These are phyloP conservation scores for Drosophila sp. DNA, from an alignment of 1,140 invertebrate genomes.

Conservation along the genomic window DNA sequence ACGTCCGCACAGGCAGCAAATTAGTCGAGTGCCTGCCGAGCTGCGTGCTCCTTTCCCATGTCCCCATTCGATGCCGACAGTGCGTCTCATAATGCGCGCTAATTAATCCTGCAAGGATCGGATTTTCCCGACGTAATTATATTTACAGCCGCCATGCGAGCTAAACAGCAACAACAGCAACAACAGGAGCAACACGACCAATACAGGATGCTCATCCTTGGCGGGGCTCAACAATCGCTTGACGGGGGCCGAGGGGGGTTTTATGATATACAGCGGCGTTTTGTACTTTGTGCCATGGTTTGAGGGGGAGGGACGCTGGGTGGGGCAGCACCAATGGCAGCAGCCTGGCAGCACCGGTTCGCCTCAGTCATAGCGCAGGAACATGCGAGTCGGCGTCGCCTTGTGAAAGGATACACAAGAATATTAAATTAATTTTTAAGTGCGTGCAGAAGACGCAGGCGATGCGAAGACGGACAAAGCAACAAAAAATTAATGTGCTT, in stretches of 20 bases:
- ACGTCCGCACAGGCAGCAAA: conserved; percentile 26
- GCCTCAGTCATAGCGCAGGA: conserved; percentile 37
- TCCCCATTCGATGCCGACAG: conserved; percentile 33
- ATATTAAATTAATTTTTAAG: conserved; percentile 84
- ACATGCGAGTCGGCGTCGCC: conserved; percentile 60
- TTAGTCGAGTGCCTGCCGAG: conserved; percentile 50
- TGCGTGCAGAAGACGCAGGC: conserved; percentile 63
- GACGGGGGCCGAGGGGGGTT: conserved; percentile 13
- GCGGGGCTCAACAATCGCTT: conserved; percentile 30
- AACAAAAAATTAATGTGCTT: conserved; percentile 71
- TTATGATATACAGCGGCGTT: conserved; percentile 61
- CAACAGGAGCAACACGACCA: conserved; percentile 33
- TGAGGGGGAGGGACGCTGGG: not conserved
- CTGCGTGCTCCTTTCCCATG: conserved; percentile 50
- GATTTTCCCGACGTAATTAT: conserved; percentile 84
- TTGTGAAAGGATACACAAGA: conserved; percentile 72
- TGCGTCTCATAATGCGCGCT: conserved; percentile 81
- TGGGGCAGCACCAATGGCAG: conserved; percentile 16
- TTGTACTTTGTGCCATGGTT: conserved; percentile 27
- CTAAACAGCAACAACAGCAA: conserved; percentile 43
- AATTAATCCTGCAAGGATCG: conserved; percentile 84
- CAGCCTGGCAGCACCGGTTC: conserved; percentile 29
- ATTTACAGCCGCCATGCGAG: conserved; percentile 80
- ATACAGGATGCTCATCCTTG: conserved; percentile 54
- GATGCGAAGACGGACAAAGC: conserved; percentile 34